Base-by-base conservation (phyloP, 1,140 invertebrate genomes). In the Stegodyphus dumicola region DNA sequence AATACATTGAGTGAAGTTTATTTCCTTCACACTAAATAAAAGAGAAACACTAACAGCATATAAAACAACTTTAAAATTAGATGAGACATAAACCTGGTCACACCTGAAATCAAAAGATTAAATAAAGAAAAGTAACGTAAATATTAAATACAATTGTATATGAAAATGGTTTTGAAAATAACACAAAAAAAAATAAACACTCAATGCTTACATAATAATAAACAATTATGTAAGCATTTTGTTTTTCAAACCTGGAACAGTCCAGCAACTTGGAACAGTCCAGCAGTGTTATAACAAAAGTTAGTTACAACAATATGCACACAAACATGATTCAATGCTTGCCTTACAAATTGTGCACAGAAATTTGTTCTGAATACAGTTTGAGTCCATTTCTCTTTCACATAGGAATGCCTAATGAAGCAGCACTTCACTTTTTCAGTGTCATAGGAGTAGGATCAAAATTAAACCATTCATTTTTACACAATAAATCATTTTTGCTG, bases 91-190 rank as follows among this genome's bases (percentile, higher is more conserved):
- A 86, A 86, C 74, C 86, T 79, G 79, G 79, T 83, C 86, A 87
- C 86, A 81, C 78, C 70, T 75, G 18, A 69, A 83, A 87, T 77
- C 74, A 84, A 87, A 87, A 86, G 66, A 87, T 81, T 86, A 89
- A 88, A 88, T 88, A 88, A 87, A 88, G 86, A 89, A 89, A 88
- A 88, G 87, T 88, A 89, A 88, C 88, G 87, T 89, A 87, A 86
- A 88, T 85, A 88, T 88, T 78, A 88, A 88, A 89, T 89, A 89
- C 88, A 89, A 87, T 88, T 89, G 88, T 89, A 89, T 89, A 90
- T 89, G 89, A 89, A 89, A 90, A 89, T 88, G 87, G 89, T 88
- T 89, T 88, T 88, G 87, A 89, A 90, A 89, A 90, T 89, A 88
- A 89, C 89, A 89, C 88, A 88, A 89, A 86, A 88, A 89, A 86